A percentile compares a stretch with the other conserved stretches of the same genome.
phyloP scores from a whole-genome alignment of 2,113 vertebrate genomes.

The Leptodactylus fuscus region DNA sequence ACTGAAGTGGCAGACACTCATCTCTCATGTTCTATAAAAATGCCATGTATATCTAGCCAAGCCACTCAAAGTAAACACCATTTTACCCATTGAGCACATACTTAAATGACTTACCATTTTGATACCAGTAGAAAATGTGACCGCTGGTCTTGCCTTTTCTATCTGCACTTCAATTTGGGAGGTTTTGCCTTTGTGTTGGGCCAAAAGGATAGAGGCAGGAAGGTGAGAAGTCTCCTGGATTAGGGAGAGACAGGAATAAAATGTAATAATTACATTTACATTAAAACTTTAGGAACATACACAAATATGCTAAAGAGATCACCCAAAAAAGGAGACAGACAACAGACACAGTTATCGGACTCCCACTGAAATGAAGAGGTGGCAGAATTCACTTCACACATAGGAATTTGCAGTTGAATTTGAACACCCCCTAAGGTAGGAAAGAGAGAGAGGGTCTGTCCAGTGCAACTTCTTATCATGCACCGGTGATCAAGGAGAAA shows the following conservation, averaged over 20 bases:
- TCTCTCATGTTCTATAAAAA: background rate
- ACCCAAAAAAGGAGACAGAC: background rate
- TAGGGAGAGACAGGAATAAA: constrained; percentile 22
- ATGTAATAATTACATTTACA: constrained; percentile 49
- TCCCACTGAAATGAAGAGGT: too few relatives aligned
- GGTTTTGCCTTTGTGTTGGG: constrained; percentile 93
- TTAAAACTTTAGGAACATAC: background rate
- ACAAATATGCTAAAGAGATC: background rate
- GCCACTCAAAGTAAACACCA: too few relatives aligned
- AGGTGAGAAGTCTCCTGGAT: constrained; percentile 91
- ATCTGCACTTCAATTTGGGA: constrained; percentile 89
- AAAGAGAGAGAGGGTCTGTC: too few relatives aligned
- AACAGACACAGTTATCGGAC: too few relatives aligned
- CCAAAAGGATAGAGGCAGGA: constrained; percentile 90
- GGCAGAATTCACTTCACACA: too few relatives aligned
- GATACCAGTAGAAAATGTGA: constrained; percentile 95
- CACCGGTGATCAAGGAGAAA: too few relatives aligned
- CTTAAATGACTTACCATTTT: constrained; percentile 84
- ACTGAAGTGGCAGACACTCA: background rate
- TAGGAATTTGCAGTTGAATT: too few relatives aligned
- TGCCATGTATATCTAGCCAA: background rate
- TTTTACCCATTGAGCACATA: background rate
- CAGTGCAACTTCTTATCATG: too few relatives aligned
- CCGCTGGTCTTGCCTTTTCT: constrained; percentile 88
- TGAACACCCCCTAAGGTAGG: too few relatives aligned